Percentiles rank a stretch among this genome's conserved stretches.
Evolutionary conservation across 2,113 vertebrate genomes (phyloP).

Genomic region (Amblyopsis rosae): DNA sequence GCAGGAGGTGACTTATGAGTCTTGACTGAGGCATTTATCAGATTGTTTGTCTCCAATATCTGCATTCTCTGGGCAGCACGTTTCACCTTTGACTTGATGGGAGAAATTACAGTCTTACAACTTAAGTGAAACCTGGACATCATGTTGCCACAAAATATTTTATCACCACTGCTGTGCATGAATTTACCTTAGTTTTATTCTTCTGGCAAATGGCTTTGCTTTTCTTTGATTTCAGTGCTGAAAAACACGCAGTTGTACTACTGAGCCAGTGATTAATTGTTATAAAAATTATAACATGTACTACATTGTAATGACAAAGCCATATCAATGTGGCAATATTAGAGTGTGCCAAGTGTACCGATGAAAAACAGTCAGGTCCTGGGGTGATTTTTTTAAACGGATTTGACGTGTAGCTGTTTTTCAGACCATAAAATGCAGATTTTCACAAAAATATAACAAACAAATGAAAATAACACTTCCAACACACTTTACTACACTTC

Average conservation of each 20-base stretch:
- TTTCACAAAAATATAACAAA: no score
- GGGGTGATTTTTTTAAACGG: no score
- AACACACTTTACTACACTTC: background rate
- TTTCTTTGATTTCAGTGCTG: constrained; percentile 43
- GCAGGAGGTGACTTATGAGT: background rate
- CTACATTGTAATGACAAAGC: no score
- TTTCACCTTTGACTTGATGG: constrained; percentile 17
- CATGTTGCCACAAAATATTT: no score
- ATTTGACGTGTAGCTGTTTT: no score
- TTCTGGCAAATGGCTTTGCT: constrained; percentile 23
- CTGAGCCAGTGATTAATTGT: background rate
- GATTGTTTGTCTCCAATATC: constrained; percentile 1
- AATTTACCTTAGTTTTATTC: constrained; percentile 39
- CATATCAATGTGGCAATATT: no score
- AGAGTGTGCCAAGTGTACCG: no score
- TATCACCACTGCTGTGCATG: background rate
- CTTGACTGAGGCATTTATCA: constrained; percentile 14
- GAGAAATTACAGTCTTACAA: constrained; percentile 10
- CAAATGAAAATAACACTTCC: no score
- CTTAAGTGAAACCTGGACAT: background rate
- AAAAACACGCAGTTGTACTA: constrained; percentile 37
- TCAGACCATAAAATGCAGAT: no score
- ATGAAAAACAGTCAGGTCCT: no score
- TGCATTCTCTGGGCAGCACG: constrained; percentile 2
- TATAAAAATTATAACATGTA: background rate